These are phyloP conservation scores for Cheilosia vulpina DNA, from an alignment of 2,888 invertebrate genomes.

Conservation along the genomic window DNA sequence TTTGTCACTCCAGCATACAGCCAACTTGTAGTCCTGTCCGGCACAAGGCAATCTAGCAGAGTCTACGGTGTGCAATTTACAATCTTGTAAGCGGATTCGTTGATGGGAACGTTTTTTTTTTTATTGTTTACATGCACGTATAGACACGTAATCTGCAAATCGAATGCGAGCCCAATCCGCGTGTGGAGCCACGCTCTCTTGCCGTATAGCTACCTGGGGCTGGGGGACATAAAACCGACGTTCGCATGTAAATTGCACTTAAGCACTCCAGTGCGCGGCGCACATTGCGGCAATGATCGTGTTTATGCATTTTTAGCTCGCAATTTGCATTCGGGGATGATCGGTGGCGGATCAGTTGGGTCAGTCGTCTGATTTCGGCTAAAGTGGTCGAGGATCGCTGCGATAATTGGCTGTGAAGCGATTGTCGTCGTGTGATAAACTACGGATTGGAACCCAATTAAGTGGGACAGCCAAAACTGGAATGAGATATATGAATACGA, in stretches of 20 bases:
- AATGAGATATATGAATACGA: background rate
- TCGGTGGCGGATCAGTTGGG: constrained; percentile 37
- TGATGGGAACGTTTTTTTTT: constrained; percentile 64
- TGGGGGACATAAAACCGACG: constrained; percentile 14
- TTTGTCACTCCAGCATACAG: constrained; percentile 10
- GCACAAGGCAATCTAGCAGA: constrained; percentile 53
- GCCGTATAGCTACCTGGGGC: constrained; percentile 33
- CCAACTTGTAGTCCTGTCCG: background rate
- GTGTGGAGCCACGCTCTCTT: constrained; percentile 40
- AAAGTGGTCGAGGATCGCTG: constrained; percentile 5
- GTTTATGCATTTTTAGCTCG: constrained; percentile 59
- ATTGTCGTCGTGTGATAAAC: constrained; percentile 20
- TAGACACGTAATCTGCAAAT: constrained; percentile 45
- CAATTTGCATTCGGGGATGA: constrained; percentile 66
- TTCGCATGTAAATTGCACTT: constrained; percentile 71
- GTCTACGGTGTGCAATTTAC: constrained; percentile 48
- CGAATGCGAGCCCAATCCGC: constrained; percentile 45
- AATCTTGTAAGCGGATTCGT: constrained; percentile 69
- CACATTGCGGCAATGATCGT: constrained; percentile 53
- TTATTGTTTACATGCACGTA: constrained; percentile 22
- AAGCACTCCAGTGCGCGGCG: constrained; percentile 29
- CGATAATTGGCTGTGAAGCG: constrained; percentile 41
- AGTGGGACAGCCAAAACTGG: background rate
- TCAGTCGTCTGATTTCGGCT: constrained; percentile 34
- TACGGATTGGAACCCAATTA: background rate